Base-by-base conservation (phyloP, 1,140 invertebrate genomes). In the Drosophila murphyi region DNA sequence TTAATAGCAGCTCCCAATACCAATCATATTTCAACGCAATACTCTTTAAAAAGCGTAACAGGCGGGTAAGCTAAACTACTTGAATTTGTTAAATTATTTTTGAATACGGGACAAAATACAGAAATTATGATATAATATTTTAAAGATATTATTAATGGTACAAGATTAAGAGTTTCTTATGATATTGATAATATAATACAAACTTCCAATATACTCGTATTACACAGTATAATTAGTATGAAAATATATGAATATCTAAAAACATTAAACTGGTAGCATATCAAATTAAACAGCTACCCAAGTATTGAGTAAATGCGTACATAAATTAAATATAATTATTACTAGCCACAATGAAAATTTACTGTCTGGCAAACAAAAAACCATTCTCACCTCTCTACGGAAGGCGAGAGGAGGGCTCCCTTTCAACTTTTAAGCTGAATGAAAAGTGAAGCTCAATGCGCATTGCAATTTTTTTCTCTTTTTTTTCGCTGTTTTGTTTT, bases 361-460 rank as follows among this genome's bases (percentile, higher is more conserved):
- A 29, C 28, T 34, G 31, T 4, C 47, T 0, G 41, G 10, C 43
- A 60, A 31, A 47, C 29, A 8, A 8, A 28, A 12, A 47, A 52
- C 20, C 39, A 56, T 41, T 29, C 47, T 51, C 55, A 51, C 55
- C 43, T 47, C 8, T 3, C 8, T n/a, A 39, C n/a, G 28, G 41
- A 5, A 5, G 5, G 56, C 56, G 35, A 10, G n/a, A 32, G 37
- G n/a, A n/a, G 45, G 20, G 7, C 54, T 48, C 72, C 47, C 47
- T 69, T 60, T 32, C 28, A 47, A 55, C 55, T 73, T 55, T 78
- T 72, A 55, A 47, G 50, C 54, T 54, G 56, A 82, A 81, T 89
- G 80, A 89, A 88, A 88, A 88, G 85, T 88, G 85, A 88, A 88
- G 89, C 80, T 88, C 32, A 41, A 37, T 34, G 47, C 57, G 61